phyloP scores from a whole-genome alignment of 2,113 vertebrate genomes.

The Petaurus breviceps region DNA sequence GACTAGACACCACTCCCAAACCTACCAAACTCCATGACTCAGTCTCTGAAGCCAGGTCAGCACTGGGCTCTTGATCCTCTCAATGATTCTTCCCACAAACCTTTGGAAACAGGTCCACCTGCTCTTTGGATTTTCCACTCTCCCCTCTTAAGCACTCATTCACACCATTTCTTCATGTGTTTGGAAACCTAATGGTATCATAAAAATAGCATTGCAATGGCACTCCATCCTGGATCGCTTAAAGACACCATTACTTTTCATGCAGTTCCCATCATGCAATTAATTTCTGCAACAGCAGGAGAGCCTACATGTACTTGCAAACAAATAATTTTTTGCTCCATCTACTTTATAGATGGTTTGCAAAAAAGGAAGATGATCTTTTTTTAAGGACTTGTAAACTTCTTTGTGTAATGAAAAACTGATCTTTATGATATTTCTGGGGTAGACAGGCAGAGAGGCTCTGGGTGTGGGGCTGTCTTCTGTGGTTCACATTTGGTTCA shows the following conservation, averaged over 20 bases:
- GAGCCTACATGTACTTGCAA: constrained; percentile 5
- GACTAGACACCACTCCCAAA: neutral
- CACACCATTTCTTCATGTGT: neutral
- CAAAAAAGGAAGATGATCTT: neutral
- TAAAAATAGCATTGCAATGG: neutral
- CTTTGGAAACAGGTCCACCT: neutral
- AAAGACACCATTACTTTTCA: neutral
- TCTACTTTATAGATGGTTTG: constrained; percentile 43
- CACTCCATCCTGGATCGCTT: neutral
- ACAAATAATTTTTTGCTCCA: constrained; percentile 22
- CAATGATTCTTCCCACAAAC: neutral
- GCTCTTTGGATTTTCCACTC: neutral
- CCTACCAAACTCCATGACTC: neutral
- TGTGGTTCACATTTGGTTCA: constrained; percentile 20
- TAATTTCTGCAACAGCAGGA: neutral
- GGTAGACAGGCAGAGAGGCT: constrained; percentile 27
- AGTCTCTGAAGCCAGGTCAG: neutral
- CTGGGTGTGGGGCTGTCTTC: neutral
- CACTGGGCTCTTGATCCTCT: neutral
- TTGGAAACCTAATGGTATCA: neutral
- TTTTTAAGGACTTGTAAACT: constrained; percentile 17
- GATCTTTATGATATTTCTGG: neutral
- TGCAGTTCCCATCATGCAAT: neutral
- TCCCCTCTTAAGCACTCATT: neutral
- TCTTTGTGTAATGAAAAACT: constrained; percentile 50